A percentile compares a stretch with the other conserved stretches of the same genome.
Evolutionary conservation across 2,888 invertebrate species (phyloP).

Genomic region (Drosophila anceps): DNA sequence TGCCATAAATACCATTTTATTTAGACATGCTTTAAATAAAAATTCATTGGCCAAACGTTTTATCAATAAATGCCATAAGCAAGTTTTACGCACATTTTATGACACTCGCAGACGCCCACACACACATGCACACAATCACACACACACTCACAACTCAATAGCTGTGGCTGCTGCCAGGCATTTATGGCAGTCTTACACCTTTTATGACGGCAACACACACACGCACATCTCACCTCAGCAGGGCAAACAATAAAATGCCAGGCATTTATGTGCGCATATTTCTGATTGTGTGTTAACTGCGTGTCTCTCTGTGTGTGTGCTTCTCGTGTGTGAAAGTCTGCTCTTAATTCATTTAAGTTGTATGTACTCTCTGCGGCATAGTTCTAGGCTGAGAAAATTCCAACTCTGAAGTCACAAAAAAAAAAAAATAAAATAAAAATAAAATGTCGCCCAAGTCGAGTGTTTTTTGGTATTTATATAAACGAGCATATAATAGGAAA

Average conservation of each 20-base stretch:
- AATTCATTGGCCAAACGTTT: constrained; percentile 77
- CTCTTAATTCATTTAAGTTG: constrained; percentile 50
- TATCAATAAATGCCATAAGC: constrained; percentile 78
- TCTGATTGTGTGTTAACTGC: constrained; percentile 61
- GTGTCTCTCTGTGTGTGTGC: neutral
- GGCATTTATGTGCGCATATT: constrained; percentile 76
- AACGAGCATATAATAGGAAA: constrained; percentile 78
- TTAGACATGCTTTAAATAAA: constrained; percentile 61
- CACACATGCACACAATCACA: neutral
- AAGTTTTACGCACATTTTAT: constrained; percentile 81
- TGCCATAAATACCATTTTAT: constrained; percentile 52
- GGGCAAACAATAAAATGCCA: constrained; percentile 72
- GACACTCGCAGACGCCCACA: constrained; percentile 41
- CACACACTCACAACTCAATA: constrained; percentile 23
- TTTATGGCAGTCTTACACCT: constrained; percentile 74
- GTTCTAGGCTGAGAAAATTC: constrained; percentile 50
- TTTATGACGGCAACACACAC: constrained; percentile 60
- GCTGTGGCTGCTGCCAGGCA: constrained; percentile 50
- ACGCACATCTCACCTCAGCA: constrained; percentile 33
- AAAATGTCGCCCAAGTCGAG: constrained; percentile 9
- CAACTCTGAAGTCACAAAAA: constrained; percentile 28
- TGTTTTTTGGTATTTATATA: constrained; percentile 57
- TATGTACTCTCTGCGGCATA: constrained; percentile 50
- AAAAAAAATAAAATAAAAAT: neutral
- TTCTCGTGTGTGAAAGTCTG: constrained; percentile 6